Conservation (phyloP, 2,888 invertebrate species). For the Sycophila texana region DNA sequence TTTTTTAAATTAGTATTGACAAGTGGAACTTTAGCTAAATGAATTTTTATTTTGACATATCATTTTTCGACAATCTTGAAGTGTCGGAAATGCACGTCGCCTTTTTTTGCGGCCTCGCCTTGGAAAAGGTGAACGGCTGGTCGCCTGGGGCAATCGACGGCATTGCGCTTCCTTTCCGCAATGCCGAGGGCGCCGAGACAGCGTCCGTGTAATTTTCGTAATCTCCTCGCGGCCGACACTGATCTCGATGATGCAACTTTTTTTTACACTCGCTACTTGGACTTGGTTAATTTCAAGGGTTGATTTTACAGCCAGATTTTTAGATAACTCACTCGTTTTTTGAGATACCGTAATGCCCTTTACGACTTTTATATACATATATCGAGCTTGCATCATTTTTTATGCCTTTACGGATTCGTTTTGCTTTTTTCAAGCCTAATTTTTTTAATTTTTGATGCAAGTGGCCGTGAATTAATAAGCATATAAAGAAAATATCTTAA, state of each 20-base stretch:
- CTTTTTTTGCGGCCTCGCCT: constrained; percentile 10
- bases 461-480: too few relatives aligned
- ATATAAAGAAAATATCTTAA: too few relatives aligned
- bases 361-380: too few relatives aligned
- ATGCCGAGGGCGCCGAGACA: constrained; percentile 4
- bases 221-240: constrained; percentile 43
- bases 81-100: constrained; percentile 37
- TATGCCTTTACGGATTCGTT: neutral
- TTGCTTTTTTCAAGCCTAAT: neutral
- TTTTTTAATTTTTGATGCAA: neutral
- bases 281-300: constrained; percentile 26
- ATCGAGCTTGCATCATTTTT: too few relatives aligned
- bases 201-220: constrained; percentile 35
- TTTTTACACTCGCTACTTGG: neutral
- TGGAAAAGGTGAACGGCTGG: constrained; percentile 46
- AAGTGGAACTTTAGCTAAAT: too few relatives aligned
- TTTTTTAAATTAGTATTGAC: too few relatives aligned
- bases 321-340: too few relatives aligned
- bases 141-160: constrained; percentile 13
- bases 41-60: too few relatives aligned
- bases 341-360: too few relatives aligned
- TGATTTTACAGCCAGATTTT: too few relatives aligned
- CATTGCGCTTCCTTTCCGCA: constrained; percentile 46
- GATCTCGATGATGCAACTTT: constrained; percentile 51
- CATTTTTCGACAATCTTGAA: too few relatives aligned